Conservation (phyloP, 2,113 vertebrate genomes). For the Ceratotherium simum region DNA sequence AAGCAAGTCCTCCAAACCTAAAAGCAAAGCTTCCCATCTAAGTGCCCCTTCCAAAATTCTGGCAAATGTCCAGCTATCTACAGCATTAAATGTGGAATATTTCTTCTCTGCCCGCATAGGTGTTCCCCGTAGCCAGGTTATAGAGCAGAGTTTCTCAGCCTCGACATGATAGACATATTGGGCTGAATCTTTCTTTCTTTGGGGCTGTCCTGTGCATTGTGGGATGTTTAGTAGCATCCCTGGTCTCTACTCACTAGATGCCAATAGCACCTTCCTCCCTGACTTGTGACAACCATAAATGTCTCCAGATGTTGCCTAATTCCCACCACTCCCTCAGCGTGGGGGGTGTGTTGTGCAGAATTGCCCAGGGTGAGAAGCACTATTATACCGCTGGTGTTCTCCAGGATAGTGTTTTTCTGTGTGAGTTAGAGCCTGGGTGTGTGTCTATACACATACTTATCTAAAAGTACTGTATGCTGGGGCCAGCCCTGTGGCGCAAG, state of each 20-base stretch:
- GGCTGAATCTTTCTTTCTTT: neutral
- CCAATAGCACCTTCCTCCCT: neutral
- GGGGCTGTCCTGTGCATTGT: neutral
- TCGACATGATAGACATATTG: fast-evolving
- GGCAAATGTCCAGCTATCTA: neutral
- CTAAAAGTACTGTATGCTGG: neutral
- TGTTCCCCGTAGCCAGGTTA: neutral
- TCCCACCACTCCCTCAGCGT: too few relatives aligned
- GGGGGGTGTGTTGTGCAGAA: too few relatives aligned
- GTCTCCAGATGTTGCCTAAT: neutral
- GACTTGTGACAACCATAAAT: neutral
- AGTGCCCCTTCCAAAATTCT: neutral
- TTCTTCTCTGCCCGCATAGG: neutral
- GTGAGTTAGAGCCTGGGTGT: neutral
- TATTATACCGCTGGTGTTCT: neutral
- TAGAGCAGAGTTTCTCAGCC: neutral
- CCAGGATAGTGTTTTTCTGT: neutral
- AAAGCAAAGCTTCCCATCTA: neutral
- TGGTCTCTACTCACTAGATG: neutral
- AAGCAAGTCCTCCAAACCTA: constrained; percentile 6
- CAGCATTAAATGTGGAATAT: fast-evolving
- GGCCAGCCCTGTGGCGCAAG: too few relatives aligned
- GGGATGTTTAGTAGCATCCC: neutral
- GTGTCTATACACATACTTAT: neutral
- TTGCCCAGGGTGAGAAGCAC: neutral